Percentiles rank a stretch among this genome's conserved stretches.
Conservation (phyloP, 2,888 invertebrate genomes). For the Mayetiola destructor region DNA sequence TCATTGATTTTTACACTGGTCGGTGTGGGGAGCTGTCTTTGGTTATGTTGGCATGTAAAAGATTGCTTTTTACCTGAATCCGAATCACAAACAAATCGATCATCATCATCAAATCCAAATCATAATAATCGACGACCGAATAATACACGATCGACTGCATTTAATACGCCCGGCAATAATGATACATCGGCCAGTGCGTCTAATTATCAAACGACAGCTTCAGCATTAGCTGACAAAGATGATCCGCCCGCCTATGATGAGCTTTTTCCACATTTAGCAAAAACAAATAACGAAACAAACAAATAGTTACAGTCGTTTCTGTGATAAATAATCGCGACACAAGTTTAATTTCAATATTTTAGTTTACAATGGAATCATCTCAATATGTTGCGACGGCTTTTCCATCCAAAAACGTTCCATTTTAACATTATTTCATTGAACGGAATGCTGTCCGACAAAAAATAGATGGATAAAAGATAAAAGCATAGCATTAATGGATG, state of each 20-base stretch:
- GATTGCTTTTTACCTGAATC: slow-evolving; percentile 11
- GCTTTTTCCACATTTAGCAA: slow-evolving; percentile 2
- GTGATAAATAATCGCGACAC: no score
- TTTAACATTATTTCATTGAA: no score
- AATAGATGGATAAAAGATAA: no score
- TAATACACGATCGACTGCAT: slow-evolving; percentile 3
- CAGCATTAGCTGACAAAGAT: not conserved
- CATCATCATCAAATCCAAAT: not conserved
- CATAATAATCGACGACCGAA: not conserved
- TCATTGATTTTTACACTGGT: slow-evolving; percentile 33
- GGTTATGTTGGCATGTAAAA: slow-evolving; percentile 30
- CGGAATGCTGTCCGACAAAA: no score
- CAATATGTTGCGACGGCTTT: no score
- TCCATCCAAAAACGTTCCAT: no score
- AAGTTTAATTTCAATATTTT: no score
- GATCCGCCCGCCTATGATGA: not conserved
- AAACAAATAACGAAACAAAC: not conserved
- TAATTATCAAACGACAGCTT: not conserved
- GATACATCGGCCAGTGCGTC: not conserved
- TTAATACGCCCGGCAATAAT: not conserved
- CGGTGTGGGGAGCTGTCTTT: slow-evolving; percentile 31
- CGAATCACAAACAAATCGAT: not conserved
- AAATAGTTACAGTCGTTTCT: no score
- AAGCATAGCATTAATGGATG: no score
- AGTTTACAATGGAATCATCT: no score